Evolutionary conservation across 35 echinoderm and acorn worm genomes (phyloP), one percentile per base, ranked within the genome.

Genomic region (Eucidaris tribuloides): DNA sequence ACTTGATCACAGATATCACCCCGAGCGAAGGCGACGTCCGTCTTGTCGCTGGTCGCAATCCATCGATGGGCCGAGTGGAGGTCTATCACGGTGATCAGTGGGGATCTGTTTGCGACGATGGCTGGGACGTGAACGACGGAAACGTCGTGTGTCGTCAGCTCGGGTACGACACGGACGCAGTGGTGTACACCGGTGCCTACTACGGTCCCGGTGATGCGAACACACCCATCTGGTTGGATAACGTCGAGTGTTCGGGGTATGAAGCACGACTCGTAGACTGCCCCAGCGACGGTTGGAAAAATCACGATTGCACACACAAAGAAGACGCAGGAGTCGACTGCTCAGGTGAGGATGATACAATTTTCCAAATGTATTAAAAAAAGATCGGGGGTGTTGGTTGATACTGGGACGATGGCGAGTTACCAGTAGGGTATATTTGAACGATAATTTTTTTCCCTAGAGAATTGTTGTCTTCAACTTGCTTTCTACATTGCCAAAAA

Each of bases 11-110:
- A n/a, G n/a, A n/a, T n/a, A n/a, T n/a, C n/a, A n/a, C n/a, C n/a
- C n/a, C n/a, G n/a, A n/a, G n/a, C n/a, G 82, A 85, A 72, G 82
- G 82, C 31, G 62, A 42, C 25, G 60, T 85, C 17, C 62, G 82
- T 4, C 45, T 85, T 14, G 82, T 85, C 18, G 65, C 7, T 11
- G 82, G 82, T 2, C 25, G 42, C n/a, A 50, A 29, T 17, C 7
- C 46, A 4, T 33, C 42, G n/a, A 42, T 36, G 20, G 82, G 82
- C 2, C 62, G 64, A 74, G 29, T 85, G 31, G 64, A 85, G 44
- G 55, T 85, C 14, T 36, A 23, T 34, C 30, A 85, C 32, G 36
- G 32, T 34, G 82, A 45, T 3, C 46, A 48, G 20, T 85, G 82
- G 82, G 82, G 82, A 15, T 49, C 82, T 7, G 41, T 85, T 20